These are phyloP conservation scores for Athrips mouffetella DNA, from an alignment of 2,888 invertebrate species.

Conservation along the genomic window DNA sequence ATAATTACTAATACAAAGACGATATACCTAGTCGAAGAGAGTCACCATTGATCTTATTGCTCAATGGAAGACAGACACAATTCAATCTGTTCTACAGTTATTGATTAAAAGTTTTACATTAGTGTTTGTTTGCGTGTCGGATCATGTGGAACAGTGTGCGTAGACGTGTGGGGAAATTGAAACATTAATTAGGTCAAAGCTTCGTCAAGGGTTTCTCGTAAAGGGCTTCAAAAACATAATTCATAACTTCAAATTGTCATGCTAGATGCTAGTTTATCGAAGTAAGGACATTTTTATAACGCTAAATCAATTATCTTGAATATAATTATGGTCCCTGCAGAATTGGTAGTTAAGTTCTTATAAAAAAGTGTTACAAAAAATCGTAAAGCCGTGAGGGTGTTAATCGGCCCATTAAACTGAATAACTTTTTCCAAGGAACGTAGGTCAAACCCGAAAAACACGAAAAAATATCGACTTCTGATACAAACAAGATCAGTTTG, in stretches of 20 bases:
- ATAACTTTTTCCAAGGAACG: too few relatives aligned
- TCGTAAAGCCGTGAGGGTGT: too few relatives aligned
- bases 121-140: constrained; percentile 26
- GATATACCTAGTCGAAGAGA: constrained; percentile 19
- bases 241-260: background rate
- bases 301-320: too few relatives aligned
- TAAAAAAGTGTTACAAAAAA: too few relatives aligned
- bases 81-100: constrained; percentile 41
- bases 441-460: too few relatives aligned
- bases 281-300: too few relatives aligned
- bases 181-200: constrained; percentile 57
- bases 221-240: background rate
- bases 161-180: constrained; percentile 37
- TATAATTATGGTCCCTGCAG: too few relatives aligned
- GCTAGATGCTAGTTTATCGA: too few relatives aligned
- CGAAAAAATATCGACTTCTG: too few relatives aligned
- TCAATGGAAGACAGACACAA: constrained; percentile 40
- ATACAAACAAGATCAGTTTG: too few relatives aligned
- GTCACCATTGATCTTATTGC: constrained; percentile 33
- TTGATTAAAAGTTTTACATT: constrained; percentile 35
- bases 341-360: too few relatives aligned
- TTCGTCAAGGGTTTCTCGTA: constrained; percentile 14
- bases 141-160: constrained; percentile 23
- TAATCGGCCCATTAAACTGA: too few relatives aligned
- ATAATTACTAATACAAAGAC: constrained; percentile 42